Base-by-base conservation (phyloP, 2,113 vertebrate species). In the Trochalopteron elliotii region DNA sequence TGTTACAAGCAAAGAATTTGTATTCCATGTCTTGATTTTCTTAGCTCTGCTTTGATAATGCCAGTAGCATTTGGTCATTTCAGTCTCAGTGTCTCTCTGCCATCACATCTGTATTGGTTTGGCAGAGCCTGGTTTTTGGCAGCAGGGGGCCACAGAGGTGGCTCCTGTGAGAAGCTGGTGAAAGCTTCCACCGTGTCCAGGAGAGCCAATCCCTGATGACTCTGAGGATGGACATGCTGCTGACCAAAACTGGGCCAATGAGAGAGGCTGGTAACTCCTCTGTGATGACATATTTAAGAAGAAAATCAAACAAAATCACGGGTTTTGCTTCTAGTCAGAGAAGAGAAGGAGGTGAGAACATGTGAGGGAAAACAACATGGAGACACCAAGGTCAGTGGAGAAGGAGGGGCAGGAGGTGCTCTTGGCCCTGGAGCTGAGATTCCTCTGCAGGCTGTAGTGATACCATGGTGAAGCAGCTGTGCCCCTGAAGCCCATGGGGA, bases 381-480 rank as follows among this genome's bases (percentile, higher is more conserved):
- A 2, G 19, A 28, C 59, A 64, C 35, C 37, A 28, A 28, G 11
- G 47, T 14, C 23, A n/a, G 8, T 53, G 37, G 14, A 52, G 47
- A 64, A 42, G 59, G 23, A 42, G 37, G 22, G 11, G 28, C 2
- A 61, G 57, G 35, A 63, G 18, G 10, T n/a, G 57, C 18, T 22
- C 45, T 45, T 28, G 47, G 24, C 0, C 0, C 37, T 0, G 1
- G 59, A 22, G 59, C 47, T 1, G 9, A 21, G 10, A 18, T 52
- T 64, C 30, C 37, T 28, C 30, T 64, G 59, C 47, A 64, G 47
- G 35, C 45, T 0, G 2, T 63, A 17, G 6, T 63, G 24, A n/a
- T 14, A 16, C 13, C 35, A 28, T 28, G 24, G 31, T 28, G 47
- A 42, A 28, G 24, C 7, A 42, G 31, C 24, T n/a, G 11, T 42